phyloP scores from a whole-genome alignment of 2,888 invertebrate genomes.

The Esperia sulphurella region DNA sequence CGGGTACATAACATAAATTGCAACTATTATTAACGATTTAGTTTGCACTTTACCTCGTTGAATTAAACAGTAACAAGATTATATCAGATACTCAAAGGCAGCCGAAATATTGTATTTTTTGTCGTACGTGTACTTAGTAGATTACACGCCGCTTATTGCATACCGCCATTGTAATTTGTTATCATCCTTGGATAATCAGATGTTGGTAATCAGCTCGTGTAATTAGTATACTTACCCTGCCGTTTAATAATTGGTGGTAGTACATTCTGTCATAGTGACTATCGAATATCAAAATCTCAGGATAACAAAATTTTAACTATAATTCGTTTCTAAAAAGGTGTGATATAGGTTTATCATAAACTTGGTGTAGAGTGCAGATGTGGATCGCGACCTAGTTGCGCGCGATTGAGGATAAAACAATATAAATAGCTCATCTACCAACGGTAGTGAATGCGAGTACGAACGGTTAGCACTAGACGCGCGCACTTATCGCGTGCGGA shows the following conservation, averaged over 20 bases:
- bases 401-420: conserved; percentile 77
- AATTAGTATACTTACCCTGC: no score
- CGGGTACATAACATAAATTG: no score
- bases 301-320: not conserved
- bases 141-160: no score
- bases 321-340: conserved; percentile 47
- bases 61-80: not conserved
- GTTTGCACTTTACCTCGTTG: not conserved
- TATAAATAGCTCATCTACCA: conserved; percentile 78
- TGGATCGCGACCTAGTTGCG: conserved; percentile 74
- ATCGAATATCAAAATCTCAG: not conserved
- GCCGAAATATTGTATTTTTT: no score
- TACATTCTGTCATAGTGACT: no score
- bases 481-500: conserved; percentile 2
- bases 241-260: no score
- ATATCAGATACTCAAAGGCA: no score
- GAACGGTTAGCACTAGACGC: conserved; percentile 26
- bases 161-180: no score
- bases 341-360: conserved; percentile 27
- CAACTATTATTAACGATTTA: no score
- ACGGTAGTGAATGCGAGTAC: conserved; percentile 51
- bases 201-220: no score
- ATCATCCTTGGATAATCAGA: no score
- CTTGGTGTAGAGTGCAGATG: conserved; percentile 56
- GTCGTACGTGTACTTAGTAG: no score